Conservation (phyloP, 2,888 invertebrate species). For the Cerceris ruficornis region DNA sequence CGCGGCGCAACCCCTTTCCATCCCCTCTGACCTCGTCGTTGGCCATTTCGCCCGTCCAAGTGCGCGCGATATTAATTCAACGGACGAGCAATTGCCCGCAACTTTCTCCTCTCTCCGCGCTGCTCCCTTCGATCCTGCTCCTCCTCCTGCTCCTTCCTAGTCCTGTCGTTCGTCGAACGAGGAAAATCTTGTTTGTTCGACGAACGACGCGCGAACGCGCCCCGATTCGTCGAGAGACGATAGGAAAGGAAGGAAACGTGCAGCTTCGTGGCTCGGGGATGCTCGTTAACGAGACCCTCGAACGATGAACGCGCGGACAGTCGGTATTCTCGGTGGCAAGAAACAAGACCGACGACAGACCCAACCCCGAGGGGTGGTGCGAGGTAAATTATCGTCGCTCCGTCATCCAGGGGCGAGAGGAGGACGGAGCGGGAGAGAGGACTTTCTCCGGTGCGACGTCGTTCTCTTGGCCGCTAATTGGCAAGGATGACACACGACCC, state of each 20-base stretch:
- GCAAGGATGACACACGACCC: conserved; percentile 79
- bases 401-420: conserved; percentile 55
- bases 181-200: no score
- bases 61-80: neutral
- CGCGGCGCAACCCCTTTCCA: neutral
- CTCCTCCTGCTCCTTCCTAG: no score
- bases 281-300: conserved; percentile 9
- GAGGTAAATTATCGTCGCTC: conserved; percentile 77
- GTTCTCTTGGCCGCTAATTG: conserved; percentile 78
- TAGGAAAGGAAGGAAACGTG: neutral
- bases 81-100: neutral
- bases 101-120: neutral
- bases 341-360: conserved; percentile 65
- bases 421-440: conserved; percentile 27
- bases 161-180: no score
- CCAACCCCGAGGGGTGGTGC: conserved; percentile 46
- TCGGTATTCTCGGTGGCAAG: conserved; percentile 18
- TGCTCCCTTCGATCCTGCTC: no score
- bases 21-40: neutral
- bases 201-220: no score
- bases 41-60: neutral
- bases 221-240: no score
- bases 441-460: conserved; percentile 31
- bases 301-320: conserved; percentile 35
- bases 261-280: neutral